Base-by-base conservation (phyloP, 2,113 vertebrate genomes). In the Formicarius rufipectus region DNA sequence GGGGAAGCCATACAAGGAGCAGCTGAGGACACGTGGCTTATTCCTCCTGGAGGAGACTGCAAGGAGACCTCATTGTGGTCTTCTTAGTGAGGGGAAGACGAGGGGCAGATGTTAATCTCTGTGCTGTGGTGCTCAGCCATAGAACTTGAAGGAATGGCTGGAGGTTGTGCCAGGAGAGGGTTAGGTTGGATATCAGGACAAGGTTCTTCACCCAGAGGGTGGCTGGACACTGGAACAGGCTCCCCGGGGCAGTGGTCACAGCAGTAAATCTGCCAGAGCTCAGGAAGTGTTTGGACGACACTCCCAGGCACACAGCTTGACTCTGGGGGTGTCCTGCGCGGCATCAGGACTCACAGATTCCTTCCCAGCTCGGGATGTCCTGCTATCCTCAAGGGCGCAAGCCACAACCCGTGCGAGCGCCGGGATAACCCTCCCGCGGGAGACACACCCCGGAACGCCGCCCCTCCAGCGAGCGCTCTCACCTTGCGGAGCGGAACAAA, bases 181-280 rank as follows among this genome's bases (percentile, higher is more conserved):
- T 68, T n/a, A 0, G 4, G 9, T 5, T 55, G 39, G 39, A 17
- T 53, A 75, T 31, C 14, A 15, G 20, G 28, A 25, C 25, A 3
- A 60, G 52, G 23, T 27, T 47, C 14, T 40, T 31, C 11, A 21
- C 16, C 2, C 20, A 35, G 45, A 53, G 7, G 21, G 30, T 47
- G 24, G 3, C 0, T 18, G 45, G 5, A 28, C 30, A 60, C 20
- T 25, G 24, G 4, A 6, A 8, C 20, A 45, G 27, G n/a, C n/a
- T n/a, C n/a, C n/a, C n/a, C n/a, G n/a, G n/a, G n/a, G n/a, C n/a
- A n/a, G n/a, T 14, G 23, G 23, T n/a, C 39, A 30, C 13, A 60
- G n/a, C 53, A 53, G 19, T 10, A 25, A 37, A 16, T 3, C 45
- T 18, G 30, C 9, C 33, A 18, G 19, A 55, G 21, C 7, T 40